Base-by-base conservation (phyloP, 1,140 invertebrate species). In the Philotrypesis tridentata region DNA sequence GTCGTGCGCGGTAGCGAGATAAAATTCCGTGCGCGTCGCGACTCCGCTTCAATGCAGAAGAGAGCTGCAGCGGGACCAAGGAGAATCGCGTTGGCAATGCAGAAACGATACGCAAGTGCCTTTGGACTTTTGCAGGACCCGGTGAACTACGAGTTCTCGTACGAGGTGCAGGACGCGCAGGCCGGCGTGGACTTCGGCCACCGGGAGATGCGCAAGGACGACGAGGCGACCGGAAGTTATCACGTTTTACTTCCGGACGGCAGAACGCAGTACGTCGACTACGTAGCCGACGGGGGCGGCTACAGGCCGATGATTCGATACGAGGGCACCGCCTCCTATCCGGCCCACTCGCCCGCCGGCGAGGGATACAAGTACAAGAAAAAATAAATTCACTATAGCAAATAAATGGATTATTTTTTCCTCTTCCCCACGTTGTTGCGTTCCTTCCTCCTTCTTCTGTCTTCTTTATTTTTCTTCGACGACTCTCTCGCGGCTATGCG, bases 251-350 rank as follows among this genome's bases (percentile, higher is more conserved):
- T 95, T 31, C 94, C 94, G 0, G 94, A 95, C 61, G 94, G 94
- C 0, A 91, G 94, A 40, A 94, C 92, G 40, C 94, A 95, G 88
- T 92, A 94, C 37, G 94, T 95, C 6, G 94, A 94, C 83, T 95
- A 95, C 79, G 90, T 93, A 63, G 94, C 94, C 4, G 94, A 94
- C n/a, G 92, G 92, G 11, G 92, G 92, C 81, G 95, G 95, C 33
- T 95, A 94, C 89, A 92, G 93, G 77, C 95, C 94, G 27, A 93
- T 94, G 88, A 93, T 95, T 76, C 93, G 94, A 84, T 95, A 95
- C 89, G 94, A 95, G 87, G 94, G 94, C n/a, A 93, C 92, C 11
- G 93, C 93, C 0, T 87, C 87, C 5, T 90, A 89, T 76, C 90
- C 90, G 8, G 43, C 84, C 0, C 6, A 73, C 0, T 67, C 82